Percentiles rank a stretch among this genome's conserved stretches.
Conservation (phyloP, 2,888 invertebrate genomes). For the Hirtodrosophila alboralis region DNA sequence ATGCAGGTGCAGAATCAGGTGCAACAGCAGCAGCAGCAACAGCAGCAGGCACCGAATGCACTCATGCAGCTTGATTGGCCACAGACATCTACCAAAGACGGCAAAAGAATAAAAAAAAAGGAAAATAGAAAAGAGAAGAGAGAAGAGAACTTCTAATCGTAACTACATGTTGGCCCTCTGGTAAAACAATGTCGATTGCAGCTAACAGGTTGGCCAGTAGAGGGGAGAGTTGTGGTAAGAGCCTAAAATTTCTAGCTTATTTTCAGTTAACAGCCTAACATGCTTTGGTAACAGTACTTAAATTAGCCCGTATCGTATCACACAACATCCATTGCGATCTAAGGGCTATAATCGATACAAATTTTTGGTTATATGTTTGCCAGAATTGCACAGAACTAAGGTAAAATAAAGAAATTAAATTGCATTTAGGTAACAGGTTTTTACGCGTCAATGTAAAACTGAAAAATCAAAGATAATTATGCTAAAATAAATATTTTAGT, state of each 20-base stretch:
- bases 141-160: slow-evolving; percentile 58
- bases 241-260: slow-evolving; percentile 13
- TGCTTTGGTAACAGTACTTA: slow-evolving; percentile 16
- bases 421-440: too few species aligned
- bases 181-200: slow-evolving; percentile 20
- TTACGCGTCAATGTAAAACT: too few species aligned
- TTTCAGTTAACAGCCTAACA: slow-evolving; percentile 8
- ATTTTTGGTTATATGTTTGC: slow-evolving; percentile 14
- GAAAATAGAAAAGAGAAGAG: too few species aligned
- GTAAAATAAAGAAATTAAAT: background rate
- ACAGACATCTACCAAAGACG: slow-evolving; percentile 64
- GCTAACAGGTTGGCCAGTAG: slow-evolving; percentile 5
- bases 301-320: slow-evolving; percentile 40
- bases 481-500: too few species aligned
- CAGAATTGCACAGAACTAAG: slow-evolving; percentile 6
- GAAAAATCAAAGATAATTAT: too few species aligned
- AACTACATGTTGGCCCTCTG: slow-evolving; percentile 41
- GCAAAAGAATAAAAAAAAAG: slow-evolving; percentile 45
- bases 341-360: slow-evolving; percentile 31
- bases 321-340: slow-evolving; percentile 20
- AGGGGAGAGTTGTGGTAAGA: background rate
- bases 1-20: background rate
- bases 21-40: slow-evolving; percentile 17
- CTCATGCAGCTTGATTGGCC: slow-evolving; percentile 79
- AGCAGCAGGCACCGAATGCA: slow-evolving; percentile 57